A percentile compares a stretch with the other conserved stretches of the same genome.
These are phyloP conservation scores for Tetranychus piercei DNA, from an alignment of 2,888 invertebrate genomes.

Conservation along the genomic window DNA sequence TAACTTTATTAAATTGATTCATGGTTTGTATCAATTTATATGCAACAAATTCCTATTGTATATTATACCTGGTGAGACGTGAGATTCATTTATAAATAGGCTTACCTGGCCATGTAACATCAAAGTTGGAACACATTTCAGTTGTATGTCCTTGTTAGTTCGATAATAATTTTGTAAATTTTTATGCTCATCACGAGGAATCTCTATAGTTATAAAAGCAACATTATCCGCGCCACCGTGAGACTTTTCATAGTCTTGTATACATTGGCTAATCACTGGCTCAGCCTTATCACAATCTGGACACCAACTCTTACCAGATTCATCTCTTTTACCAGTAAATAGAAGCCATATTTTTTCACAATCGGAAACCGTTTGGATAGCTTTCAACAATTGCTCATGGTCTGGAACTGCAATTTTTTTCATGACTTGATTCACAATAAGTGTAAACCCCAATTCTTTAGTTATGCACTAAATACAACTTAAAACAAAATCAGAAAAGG, in stretches of 20 bases:
- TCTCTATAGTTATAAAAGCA: background rate
- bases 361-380: background rate
- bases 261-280: constrained; percentile 13
- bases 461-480: no score
- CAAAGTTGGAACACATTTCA: constrained; percentile 59
- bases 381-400: background rate
- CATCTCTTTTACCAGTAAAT: constrained; percentile 47
- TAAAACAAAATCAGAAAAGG: no score
- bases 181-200: constrained; percentile 49
- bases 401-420: background rate
- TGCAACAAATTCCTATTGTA: no score
- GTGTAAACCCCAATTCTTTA: no score
- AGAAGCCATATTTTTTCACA: constrained; percentile 38
- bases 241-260: constrained; percentile 9
- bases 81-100: background rate
- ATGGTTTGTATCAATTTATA: no score
- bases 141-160: constrained; percentile 46
- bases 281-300: constrained; percentile 45
- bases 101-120: constrained; percentile 48
- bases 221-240: background rate
- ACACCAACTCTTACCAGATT: constrained; percentile 64
- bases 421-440: background rate
- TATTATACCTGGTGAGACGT: background rate
- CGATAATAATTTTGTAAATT: constrained; percentile 60
- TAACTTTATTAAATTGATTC: no score